phyloP scores from a whole-genome alignment of 2,113 vertebrate genomes.

The Pteropus alecto region DNA sequence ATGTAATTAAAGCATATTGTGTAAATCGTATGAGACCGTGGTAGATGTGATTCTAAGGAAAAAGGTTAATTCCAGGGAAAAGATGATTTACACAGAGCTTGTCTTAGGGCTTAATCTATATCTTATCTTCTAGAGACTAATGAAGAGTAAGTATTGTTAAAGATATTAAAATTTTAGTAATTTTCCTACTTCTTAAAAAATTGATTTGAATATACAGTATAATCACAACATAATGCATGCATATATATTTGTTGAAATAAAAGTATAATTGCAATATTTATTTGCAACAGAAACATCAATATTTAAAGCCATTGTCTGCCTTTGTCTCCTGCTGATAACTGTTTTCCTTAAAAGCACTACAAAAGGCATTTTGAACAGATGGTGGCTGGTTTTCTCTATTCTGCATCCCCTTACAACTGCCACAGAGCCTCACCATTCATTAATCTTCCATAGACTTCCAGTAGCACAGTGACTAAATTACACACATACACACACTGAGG shows the following conservation, averaged over 20 bases:
- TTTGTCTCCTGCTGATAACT: constrained; percentile 92
- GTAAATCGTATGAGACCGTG: neutral
- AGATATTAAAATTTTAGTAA: neutral
- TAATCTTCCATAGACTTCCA: constrained; percentile 98
- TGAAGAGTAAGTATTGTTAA: neutral
- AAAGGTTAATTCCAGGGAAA: neutral
- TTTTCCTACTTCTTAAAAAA: constrained; percentile 12
- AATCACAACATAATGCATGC: neutral
- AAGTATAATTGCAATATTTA: constrained; percentile 64
- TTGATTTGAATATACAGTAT: constrained; percentile 5
- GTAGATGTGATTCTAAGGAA: neutral
- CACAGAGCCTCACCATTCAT: constrained; percentile 95
- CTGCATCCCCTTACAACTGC: constrained; percentile 95
- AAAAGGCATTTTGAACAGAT: constrained; percentile 97
- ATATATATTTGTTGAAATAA: constrained; percentile 1
- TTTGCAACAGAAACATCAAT: constrained; percentile 84
- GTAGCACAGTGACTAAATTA: constrained; percentile 96
- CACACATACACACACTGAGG: constrained; percentile 85
- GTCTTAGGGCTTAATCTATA: neutral
- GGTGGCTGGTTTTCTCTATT: constrained; percentile 92
- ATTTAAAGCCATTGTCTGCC: constrained; percentile 87
- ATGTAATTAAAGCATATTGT: neutral
- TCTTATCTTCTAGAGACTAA: neutral
- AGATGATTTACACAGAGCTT: neutral
- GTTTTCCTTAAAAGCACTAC: constrained; percentile 94